A percentile compares a stretch with the other conserved stretches of the same genome.
phyloP scores from a whole-genome alignment of 2,113 vertebrate genomes.

The Loxodonta africana region DNA sequence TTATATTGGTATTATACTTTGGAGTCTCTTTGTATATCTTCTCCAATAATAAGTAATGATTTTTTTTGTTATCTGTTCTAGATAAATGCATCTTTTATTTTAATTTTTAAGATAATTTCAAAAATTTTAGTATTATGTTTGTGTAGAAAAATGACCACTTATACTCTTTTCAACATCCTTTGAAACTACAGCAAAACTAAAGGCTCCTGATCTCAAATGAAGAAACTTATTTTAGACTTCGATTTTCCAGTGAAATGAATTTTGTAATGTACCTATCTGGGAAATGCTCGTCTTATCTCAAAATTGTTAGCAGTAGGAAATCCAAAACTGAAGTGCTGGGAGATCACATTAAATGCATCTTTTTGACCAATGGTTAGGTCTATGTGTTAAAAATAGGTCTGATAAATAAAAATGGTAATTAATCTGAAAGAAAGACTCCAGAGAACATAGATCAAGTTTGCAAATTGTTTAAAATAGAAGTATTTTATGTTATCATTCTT shows the following conservation, averaged over 20 bases:
- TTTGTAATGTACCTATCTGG: not conserved
- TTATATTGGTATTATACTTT: not conserved
- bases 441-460: not conserved
- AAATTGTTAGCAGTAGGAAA: slow-evolving; percentile 55
- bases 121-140: not conserved
- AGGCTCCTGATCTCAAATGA: slow-evolving; percentile 27
- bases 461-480: slow-evolving; percentile 18
- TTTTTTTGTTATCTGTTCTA: not conserved
- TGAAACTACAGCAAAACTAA: not conserved
- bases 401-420: slow-evolving; percentile 61
- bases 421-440: slow-evolving; percentile 48
- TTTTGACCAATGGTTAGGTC: slow-evolving; percentile 43
- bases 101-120: not conserved
- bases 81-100: not conserved
- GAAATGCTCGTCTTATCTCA: slow-evolving; percentile 17
- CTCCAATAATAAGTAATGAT: not conserved
- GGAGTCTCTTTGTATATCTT: not conserved
- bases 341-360: slow-evolving; percentile 53
- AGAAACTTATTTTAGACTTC: slow-evolving; percentile 21
- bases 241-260: slow-evolving; percentile 24
- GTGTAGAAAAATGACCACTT: not conserved
- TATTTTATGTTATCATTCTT: slow-evolving; percentile 59
- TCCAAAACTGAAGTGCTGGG: slow-evolving; percentile 17
- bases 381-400: not conserved
- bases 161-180: not conserved